phyloP scores from a whole-genome alignment of 2,888 invertebrate genomes.

The Hyles lineata region DNA sequence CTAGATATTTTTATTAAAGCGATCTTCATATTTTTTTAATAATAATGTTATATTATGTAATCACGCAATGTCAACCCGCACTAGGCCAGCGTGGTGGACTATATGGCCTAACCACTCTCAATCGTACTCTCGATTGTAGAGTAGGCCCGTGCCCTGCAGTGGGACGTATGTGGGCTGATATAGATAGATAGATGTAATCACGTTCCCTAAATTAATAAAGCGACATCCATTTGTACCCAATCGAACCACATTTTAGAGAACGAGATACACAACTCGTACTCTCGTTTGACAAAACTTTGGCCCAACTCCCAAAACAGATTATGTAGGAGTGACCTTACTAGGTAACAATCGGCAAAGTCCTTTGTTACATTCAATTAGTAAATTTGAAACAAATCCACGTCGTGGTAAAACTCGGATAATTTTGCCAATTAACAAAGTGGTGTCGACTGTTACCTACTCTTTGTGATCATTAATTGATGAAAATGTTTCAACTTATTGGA shows the following conservation, averaged over 20 bases:
- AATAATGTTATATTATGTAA: too few species aligned
- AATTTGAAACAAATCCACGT: constrained; percentile 32
- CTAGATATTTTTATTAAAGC: too few species aligned
- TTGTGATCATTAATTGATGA: constrained; percentile 46
- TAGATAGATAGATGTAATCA: too few species aligned
- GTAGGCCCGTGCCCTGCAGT: too few species aligned
- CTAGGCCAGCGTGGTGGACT: too few species aligned
- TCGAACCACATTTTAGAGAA: neutral
- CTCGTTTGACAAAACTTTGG: neutral
- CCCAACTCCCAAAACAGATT: neutral
- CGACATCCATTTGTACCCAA: neutral
- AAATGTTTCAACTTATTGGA: constrained; percentile 40
- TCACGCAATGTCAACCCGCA: too few species aligned
- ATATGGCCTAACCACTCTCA: too few species aligned
- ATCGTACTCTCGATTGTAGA: too few species aligned
- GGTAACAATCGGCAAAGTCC: constrained; percentile 19
- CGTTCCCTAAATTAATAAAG: too few species aligned
- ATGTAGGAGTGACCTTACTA: constrained; percentile 28
- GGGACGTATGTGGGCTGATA: too few species aligned
- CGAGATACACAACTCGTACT: neutral
- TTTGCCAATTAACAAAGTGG: constrained; percentile 58
- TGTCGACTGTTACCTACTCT: constrained; percentile 37
- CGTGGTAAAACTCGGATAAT: constrained; percentile 43
- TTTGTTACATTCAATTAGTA: constrained; percentile 37
- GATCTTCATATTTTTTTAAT: too few species aligned